Evolutionary conservation across 1,140 invertebrate species (phyloP), one percentile per base, ranked within the genome.

Genomic region (Solen grandis): DNA sequence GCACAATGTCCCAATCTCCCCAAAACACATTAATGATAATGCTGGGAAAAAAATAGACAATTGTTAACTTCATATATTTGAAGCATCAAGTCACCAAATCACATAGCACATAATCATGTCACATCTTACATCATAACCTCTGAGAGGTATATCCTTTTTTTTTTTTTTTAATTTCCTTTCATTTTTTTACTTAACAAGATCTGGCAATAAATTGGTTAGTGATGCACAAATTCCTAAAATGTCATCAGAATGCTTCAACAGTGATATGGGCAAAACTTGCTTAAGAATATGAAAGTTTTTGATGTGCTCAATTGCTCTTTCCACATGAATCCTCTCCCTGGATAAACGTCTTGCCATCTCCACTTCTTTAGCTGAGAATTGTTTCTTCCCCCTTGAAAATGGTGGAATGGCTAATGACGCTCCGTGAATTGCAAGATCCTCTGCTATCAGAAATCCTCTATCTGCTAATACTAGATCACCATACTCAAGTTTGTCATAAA

Each of bases 401-500:
- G 8, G 8, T 59, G 57, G 57, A 8, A 59, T 59, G n/a, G 22
- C 22, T 29, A 59, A 59, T 13, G 57, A 13, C 13, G 57, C 57
- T 10, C 22, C 22, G 27, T 22, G 57, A n/a, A 22, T 10, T 22
- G 57, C 57, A n/a, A 59, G 8, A 10, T 59, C 27, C 22, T 59
- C 57, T n/a, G 57, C 10, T 13, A 59, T 59, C 8, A 59, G 27
- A 22, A 59, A 59, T 13, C 57, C 57, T 59, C 57, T 8, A 59
- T 59, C 57, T 59, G 57, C 57, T 10, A 59, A 22, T 59, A 59
- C 22, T 22, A 13, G 57, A 29, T 59, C 57, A 16, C 77, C 77
- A 41, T 36, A 36, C 14, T 60, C n/a, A 5, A 84, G 46, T 29
- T 81, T 52, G 4, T 76, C 33, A 31, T 76, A 75, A 63, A 80